These are phyloP conservation scores for Musca vetustissima DNA, from an alignment of 1,140 invertebrate species.

Conservation along the genomic window DNA sequence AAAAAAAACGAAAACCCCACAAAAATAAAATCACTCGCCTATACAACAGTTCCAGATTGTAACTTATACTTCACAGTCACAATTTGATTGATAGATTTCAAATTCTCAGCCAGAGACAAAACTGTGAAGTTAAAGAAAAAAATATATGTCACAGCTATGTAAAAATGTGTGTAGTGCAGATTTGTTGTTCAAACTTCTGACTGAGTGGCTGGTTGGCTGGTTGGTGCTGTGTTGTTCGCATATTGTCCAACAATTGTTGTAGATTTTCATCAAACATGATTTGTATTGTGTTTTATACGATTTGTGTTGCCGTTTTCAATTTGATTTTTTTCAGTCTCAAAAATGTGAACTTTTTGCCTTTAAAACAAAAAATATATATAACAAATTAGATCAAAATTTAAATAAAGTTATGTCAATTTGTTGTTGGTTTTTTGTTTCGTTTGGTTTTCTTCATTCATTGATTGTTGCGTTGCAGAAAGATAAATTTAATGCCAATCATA, in stretches of 20 bases:
- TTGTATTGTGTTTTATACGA: not conserved
- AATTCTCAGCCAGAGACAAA: conserved; percentile 7
- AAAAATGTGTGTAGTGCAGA: conserved; percentile 12
- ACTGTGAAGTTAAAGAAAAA: not conserved
- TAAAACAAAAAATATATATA: too few relatives aligned
- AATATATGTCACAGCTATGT: conserved; percentile 18
- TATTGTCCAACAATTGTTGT: conserved; percentile 7
- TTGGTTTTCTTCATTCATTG: too few relatives aligned
- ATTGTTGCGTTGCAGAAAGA: too few relatives aligned
- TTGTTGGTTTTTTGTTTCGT: too few relatives aligned
- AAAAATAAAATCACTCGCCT: conserved; percentile 2
- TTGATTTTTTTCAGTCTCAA: too few relatives aligned
- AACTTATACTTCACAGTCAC: not conserved
- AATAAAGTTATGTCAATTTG: conserved; percentile 23
- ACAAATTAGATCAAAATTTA: conserved; percentile 24
- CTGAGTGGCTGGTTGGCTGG: too few relatives aligned
- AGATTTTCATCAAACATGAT: conserved; percentile 12
- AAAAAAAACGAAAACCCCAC: not conserved
- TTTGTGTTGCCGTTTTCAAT: too few relatives aligned
- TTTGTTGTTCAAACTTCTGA: too few relatives aligned
- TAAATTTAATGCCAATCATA: too few relatives aligned
- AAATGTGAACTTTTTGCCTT: too few relatives aligned
- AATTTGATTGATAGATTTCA: conserved; percentile 23
- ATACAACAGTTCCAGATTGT: too few relatives aligned
- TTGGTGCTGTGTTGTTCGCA: too few relatives aligned